Conservation (phyloP, 2,113 vertebrate genomes). For the Melanerpes aurifrons region DNA sequence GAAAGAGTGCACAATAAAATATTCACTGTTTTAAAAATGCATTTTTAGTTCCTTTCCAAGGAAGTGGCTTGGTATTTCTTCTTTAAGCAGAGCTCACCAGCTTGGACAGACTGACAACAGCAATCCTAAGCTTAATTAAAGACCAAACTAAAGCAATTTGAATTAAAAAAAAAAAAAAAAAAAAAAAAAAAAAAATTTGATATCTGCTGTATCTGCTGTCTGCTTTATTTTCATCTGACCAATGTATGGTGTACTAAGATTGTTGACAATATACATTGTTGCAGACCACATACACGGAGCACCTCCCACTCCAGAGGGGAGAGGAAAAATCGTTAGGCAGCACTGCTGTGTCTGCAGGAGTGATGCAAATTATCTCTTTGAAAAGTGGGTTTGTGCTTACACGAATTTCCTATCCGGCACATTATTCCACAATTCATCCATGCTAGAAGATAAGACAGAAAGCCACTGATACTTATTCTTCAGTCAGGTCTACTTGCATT, state of each 20-base stretch:
- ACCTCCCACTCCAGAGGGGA: background rate
- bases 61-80: background rate
- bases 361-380: background rate
- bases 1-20: background rate
- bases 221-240: background rate
- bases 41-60: background rate
- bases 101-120: background rate
- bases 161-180: background rate
- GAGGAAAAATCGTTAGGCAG: background rate
- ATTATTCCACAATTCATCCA: fast-evolving
- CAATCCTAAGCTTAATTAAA: background rate
- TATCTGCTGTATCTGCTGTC: background rate
- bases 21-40: background rate
- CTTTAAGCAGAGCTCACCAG: background rate
- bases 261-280: background rate
- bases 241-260: background rate
- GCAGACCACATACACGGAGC: fast-evolving
- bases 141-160: background rate
- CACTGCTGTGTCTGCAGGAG: background rate
- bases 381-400: background rate
- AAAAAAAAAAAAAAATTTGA: background rate
- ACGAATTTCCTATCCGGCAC: background rate
- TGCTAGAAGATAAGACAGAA: background rate
- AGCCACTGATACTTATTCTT: background rate
- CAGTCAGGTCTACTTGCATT: background rate